These are phyloP conservation scores for Aphaenogaster floridana DNA, from an alignment of 1,140 invertebrate species.

Conservation along the genomic window DNA sequence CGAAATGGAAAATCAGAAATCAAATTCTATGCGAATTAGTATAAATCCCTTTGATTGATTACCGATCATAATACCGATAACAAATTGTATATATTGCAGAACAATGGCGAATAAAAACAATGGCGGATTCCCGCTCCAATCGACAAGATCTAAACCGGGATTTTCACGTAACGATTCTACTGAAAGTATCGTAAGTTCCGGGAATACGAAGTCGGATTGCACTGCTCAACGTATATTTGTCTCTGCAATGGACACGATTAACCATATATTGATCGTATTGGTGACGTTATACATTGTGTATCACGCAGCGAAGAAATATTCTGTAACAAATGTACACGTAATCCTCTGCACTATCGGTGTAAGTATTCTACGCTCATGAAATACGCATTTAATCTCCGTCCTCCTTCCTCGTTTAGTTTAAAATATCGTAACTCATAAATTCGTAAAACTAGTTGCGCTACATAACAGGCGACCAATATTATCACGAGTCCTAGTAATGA, in stretches of 20 bases:
- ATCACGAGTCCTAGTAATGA: not conserved
- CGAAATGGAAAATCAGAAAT: conserved; percentile 7
- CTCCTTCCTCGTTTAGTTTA: not conserved
- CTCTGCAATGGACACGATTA: conserved; percentile 71
- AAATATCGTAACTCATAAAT: not conserved
- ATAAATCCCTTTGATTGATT: not conserved
- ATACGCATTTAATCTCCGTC: not conserved
- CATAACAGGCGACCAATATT: conserved; percentile 5
- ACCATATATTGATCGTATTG: conserved; percentile 77
- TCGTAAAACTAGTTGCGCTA: not conserved
- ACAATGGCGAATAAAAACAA: conserved; percentile 27
- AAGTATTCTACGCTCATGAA: conserved; percentile 62
- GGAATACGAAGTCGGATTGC: not conserved
- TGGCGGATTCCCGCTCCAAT: not conserved
- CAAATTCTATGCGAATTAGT: not conserved
- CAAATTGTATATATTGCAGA: conserved; percentile 21
- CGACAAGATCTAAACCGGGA: not conserved
- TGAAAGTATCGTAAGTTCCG: not conserved
- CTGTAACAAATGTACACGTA: conserved; percentile 72
- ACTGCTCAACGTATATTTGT: conserved; percentile 51
- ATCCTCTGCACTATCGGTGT: conserved; percentile 80
- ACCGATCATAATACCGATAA: conserved; percentile 4
- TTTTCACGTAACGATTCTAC: not conserved
- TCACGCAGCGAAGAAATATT: conserved; percentile 46
- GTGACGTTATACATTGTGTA: conserved; percentile 76